Evolutionary conservation across 2,888 invertebrate genomes (phyloP).

Genomic region (Drosophila yooni): DNA sequence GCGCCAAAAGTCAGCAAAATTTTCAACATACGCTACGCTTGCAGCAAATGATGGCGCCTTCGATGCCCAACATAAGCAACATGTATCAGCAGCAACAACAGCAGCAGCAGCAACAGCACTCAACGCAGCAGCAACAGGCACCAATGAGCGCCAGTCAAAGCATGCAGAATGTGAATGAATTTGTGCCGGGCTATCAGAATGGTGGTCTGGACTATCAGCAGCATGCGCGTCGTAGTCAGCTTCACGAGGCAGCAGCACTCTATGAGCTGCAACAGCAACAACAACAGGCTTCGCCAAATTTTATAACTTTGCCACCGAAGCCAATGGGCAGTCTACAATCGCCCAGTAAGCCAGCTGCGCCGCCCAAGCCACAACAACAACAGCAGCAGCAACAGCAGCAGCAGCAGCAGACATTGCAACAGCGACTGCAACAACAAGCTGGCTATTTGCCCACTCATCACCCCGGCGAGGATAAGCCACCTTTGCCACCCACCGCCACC

Average conservation of each 20-base stretch:
- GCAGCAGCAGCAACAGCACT: constrained; percentile 67
- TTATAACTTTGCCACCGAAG: constrained; percentile 81
- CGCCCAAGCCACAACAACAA: constrained; percentile 69
- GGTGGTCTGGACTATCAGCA: constrained; percentile 69
- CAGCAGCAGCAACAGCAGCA: constrained; percentile 52
- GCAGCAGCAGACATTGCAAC: constrained; percentile 33
- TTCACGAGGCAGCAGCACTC: constrained; percentile 88
- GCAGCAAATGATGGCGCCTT: constrained; percentile 85
- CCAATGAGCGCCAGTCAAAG: constrained; percentile 84
- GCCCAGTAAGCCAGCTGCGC: constrained; percentile 83
- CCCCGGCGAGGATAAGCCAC: constrained; percentile 86
- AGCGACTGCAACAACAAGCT: constrained; percentile 45
- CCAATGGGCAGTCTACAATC: constrained; percentile 73
- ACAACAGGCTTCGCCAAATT: constrained; percentile 84
- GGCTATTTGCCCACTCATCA: constrained; percentile 51
- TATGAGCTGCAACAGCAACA: constrained; percentile 65
- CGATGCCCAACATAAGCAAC: constrained; percentile 85
- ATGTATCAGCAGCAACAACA: constrained; percentile 79
- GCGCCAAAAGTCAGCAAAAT: constrained; percentile 79
- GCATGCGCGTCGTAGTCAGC: constrained; percentile 75
- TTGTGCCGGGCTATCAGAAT: constrained; percentile 68
- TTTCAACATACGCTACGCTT: constrained; percentile 83
- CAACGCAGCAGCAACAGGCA: constrained; percentile 54
- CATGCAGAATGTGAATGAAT: constrained; percentile 85
- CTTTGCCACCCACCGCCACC: constrained; percentile 89